Base-by-base conservation (phyloP, 1,140 invertebrate genomes). In the Grapholita molesta region DNA sequence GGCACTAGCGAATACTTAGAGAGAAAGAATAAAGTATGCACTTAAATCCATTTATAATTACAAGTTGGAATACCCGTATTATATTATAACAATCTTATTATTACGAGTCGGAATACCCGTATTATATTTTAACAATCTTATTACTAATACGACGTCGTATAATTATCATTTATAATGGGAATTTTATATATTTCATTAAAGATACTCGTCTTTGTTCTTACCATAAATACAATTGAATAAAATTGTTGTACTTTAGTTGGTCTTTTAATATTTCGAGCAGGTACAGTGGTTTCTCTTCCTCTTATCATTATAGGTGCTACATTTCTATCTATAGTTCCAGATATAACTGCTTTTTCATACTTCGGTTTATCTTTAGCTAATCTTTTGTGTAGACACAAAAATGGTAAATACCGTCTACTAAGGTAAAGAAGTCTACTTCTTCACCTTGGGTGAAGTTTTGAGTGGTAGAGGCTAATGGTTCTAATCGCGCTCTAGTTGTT, bases 401-500 rank as follows among this genome's bases (percentile, higher is more conserved):
- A n/a, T n/a, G n/a, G n/a, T n/a, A n/a, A n/a, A n/a, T n/a, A n/a
- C n/a, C n/a, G n/a, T n/a, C n/a, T n/a, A n/a, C n/a, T n/a, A n/a
- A n/a, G n/a, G n/a, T n/a, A n/a, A n/a, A n/a, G n/a, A n/a, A n/a
- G n/a, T n/a, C n/a, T n/a, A n/a, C n/a, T 23, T 23, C 52, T 24
- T 53, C 52, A 11, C 52, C 52, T 24, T 53, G 2, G 1, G 3
- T 5, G 11, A 53, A 24, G 24, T 53, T 53, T 24, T 24, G 52
- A 24, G 2, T 53, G 4, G 21, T 53, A 1, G 23, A 53, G 1
- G 52, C 52, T 42, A 12, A 11, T 18, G 38, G n/a, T 42, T 42
- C 38, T 66, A 42, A 28, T 48, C 67, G 72, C 11, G 67, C 24
- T 33, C 42, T 64, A 28, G 64, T 70, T 21, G 32, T 28, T 38